Conservation (phyloP, 2,888 invertebrate species). For the Scaptodrosophila latifasciaeformis region DNA sequence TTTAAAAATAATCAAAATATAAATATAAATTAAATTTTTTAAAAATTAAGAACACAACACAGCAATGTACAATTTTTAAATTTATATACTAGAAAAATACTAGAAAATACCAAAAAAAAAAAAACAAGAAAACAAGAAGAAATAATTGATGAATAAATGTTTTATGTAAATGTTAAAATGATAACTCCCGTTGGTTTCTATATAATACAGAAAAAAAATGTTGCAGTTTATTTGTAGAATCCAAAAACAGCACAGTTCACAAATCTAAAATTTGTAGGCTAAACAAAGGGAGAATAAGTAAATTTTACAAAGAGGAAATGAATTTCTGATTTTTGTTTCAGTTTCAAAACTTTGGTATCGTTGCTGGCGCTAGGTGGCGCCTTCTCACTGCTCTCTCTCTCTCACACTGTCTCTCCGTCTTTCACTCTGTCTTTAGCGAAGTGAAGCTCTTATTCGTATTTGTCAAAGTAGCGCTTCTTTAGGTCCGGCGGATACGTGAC, state of each 20-base stretch:
- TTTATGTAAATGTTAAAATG: constrained; percentile 60
- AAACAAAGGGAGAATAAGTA: constrained; percentile 42
- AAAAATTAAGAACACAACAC: no score
- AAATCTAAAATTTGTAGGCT: constrained; percentile 66
- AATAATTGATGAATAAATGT: constrained; percentile 54
- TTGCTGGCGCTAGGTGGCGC: constrained; percentile 7
- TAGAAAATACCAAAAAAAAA: background rate
- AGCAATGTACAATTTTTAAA: no score
- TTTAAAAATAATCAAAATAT: no score
- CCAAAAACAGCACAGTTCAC: constrained; percentile 65
- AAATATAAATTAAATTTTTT: no score
- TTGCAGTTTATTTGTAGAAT: constrained; percentile 64
- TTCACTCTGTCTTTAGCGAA: no score
- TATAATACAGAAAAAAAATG: constrained; percentile 56
- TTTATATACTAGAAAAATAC: background rate
- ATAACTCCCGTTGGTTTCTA: constrained; percentile 8
- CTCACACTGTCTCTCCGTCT: constrained; percentile 3
- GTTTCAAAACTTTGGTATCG: background rate
- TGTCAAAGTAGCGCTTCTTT: constrained; percentile 86
- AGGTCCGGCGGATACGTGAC: constrained; percentile 91
- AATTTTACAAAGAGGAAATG: no score
- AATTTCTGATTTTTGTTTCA: no score
- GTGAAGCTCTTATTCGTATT: constrained; percentile 71
- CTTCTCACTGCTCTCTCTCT: constrained; percentile 27
- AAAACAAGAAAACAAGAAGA: constrained; percentile 27